Conservation (phyloP, 2,888 invertebrate species). For the Ganaspis brasiliensis region DNA sequence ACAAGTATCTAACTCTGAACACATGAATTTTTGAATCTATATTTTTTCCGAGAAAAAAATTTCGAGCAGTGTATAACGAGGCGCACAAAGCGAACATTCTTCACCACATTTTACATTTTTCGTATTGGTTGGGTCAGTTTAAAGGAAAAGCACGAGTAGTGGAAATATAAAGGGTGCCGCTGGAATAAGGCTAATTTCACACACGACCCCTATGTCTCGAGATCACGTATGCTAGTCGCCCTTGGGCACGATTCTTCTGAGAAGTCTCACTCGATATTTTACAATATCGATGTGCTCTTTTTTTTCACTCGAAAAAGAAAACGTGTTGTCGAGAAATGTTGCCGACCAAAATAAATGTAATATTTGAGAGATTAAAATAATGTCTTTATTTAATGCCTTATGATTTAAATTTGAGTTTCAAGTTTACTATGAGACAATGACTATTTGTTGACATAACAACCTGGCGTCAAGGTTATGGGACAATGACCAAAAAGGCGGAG, state of each 20-base stretch:
- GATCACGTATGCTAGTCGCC: constrained; percentile 77
- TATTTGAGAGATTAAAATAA: no score
- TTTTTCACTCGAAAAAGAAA: background rate
- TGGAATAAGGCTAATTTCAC: constrained; percentile 76
- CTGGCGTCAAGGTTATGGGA: no score
- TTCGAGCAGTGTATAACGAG: constrained; percentile 39
- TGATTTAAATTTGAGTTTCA: no score
- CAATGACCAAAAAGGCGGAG: no score
- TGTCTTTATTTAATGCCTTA: no score
- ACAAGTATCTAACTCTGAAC: no score
- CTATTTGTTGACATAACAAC: no score
- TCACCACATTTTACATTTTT: constrained; percentile 46
- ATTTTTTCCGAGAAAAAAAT: constrained; percentile 12
- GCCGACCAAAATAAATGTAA: no score
- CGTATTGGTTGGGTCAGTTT: constrained; percentile 73
- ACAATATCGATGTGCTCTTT: constrained; percentile 27
- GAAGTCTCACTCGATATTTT: constrained; percentile 34
- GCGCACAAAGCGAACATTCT: constrained; percentile 37
- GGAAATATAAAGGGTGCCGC: constrained; percentile 67
- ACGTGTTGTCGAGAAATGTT: background rate
- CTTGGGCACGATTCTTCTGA: constrained; percentile 52
- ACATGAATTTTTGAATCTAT: no score
- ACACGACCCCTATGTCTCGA: constrained; percentile 69
- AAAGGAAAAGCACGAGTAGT: constrained; percentile 64
- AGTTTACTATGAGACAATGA: no score